phyloP scores from a whole-genome alignment of 2,888 invertebrate genomes.

The Nomada goodeniana region DNA sequence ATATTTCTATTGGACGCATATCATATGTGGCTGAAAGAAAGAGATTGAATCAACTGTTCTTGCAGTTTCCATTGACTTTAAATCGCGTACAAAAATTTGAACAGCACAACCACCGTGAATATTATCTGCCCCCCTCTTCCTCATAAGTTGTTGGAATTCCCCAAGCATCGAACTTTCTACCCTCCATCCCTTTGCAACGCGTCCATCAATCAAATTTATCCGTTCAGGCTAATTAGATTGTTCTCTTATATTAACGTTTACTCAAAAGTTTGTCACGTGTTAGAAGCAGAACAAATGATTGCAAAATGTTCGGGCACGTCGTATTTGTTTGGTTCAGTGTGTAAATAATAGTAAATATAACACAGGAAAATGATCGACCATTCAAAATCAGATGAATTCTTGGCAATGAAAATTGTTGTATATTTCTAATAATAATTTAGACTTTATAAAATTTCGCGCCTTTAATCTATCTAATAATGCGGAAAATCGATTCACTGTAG shows the following conservation, averaged over 20 bases:
- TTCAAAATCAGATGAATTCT: not conserved
- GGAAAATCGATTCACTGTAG: not conserved
- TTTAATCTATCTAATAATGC: not conserved
- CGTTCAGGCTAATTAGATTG: slow-evolving; percentile 29
- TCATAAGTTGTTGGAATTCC: not conserved
- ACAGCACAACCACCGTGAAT: not conserved
- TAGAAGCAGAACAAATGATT: slow-evolving; percentile 6
- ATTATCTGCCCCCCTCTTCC: not conserved
- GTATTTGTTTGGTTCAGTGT: too few species aligned
- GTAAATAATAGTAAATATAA: too few species aligned
- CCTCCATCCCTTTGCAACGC: slow-evolving; percentile 11
- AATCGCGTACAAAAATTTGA: not conserved
- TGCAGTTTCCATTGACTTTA: not conserved
- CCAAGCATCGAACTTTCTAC: not conserved
- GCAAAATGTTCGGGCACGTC: not conserved
- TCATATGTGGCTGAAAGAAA: too few species aligned
- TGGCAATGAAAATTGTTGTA: too few species aligned
- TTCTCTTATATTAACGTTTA: slow-evolving; percentile 24
- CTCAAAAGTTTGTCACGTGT: slow-evolving; percentile 1
- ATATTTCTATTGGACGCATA: not conserved
- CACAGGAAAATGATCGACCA: not conserved
- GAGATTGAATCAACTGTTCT: not conserved
- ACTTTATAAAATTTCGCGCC: not conserved
- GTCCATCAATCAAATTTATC: slow-evolving; percentile 29
- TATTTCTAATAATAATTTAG: not conserved